A percentile compares a stretch with the other conserved stretches of the same genome.
These are phyloP conservation scores for Drosophila virilis DNA, from an alignment of 1,140 invertebrate species.

Conservation along the genomic window DNA sequence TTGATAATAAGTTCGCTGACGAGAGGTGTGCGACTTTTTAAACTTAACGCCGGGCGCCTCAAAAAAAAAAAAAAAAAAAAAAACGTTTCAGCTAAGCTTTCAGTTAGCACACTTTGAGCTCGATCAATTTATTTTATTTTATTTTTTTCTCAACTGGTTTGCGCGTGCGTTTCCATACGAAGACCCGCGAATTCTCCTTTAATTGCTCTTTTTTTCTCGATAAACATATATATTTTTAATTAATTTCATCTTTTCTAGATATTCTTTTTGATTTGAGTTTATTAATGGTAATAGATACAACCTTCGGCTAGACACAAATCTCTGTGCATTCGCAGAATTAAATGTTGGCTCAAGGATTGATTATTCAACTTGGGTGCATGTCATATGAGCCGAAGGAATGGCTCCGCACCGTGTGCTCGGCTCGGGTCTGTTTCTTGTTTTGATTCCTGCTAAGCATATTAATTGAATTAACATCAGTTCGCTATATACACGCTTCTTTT, in stretches of 20 bases:
- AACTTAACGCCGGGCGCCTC: constrained; percentile 36
- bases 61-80: constrained; percentile 7
- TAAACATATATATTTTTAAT: not conserved
- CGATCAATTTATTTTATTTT: constrained; percentile 4
- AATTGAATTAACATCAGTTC: constrained; percentile 41
- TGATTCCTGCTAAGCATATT: constrained; percentile 8
- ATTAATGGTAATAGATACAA: constrained; percentile 58
- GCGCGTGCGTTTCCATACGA: constrained; percentile 36
- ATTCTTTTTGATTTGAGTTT: constrained; percentile 14
- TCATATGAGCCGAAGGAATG: not conserved
- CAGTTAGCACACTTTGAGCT: constrained; percentile 62
- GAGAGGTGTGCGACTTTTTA: constrained; percentile 62
- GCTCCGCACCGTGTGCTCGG: not conserved
- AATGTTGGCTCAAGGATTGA: constrained; percentile 51
- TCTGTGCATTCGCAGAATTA: constrained; percentile 8
- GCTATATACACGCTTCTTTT: constrained; percentile 10
- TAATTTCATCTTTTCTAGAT: not conserved
- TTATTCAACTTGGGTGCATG: not conserved
- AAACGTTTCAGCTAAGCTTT: constrained; percentile 68
- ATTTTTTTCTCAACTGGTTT: constrained; percentile 26
- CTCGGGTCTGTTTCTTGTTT: not conserved
- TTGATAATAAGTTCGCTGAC: constrained; percentile 69
- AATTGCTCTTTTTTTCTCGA: constrained; percentile 24
- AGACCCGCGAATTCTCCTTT: constrained; percentile 25
- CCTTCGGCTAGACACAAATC: constrained; percentile 35